Percentiles rank a stretch among this genome's conserved stretches.
phyloP scores from a whole-genome alignment of 2,797 vertebrate species.

The Hozukius guyotensis region DNA sequence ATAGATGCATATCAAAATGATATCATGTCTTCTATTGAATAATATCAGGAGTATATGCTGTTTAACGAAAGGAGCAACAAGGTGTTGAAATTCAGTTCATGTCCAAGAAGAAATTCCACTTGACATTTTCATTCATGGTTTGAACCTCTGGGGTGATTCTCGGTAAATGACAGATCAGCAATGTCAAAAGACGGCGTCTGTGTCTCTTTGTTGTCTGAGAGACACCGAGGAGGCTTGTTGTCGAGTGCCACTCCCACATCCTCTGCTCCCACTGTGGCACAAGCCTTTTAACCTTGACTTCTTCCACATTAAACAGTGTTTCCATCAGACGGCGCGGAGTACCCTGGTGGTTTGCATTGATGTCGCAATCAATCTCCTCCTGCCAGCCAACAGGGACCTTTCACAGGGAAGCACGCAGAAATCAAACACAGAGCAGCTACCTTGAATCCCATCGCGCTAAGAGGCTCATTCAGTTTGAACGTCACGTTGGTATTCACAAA shows the following conservation, averaged over 20 bases:
- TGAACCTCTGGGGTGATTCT: constrained; percentile 32
- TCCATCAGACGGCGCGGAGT: constrained; percentile 53
- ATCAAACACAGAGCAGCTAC: constrained; percentile 51
- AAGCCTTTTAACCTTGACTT: constrained; percentile 71
- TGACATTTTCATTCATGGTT: constrained; percentile 43
- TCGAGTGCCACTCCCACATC: constrained; percentile 50
- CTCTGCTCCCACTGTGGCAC: constrained; percentile 46
- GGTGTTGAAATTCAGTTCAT: constrained; percentile 22
- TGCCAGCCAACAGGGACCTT: constrained; percentile 37
- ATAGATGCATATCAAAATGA: background rate
- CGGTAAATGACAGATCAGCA: constrained; percentile 49
- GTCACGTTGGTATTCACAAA: background rate
- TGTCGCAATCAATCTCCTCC: constrained; percentile 66
- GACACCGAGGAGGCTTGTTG: constrained; percentile 35
- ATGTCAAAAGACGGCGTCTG: constrained; percentile 37
- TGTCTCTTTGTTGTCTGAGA: constrained; percentile 56
- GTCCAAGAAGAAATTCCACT: constrained; percentile 7
- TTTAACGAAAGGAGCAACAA: background rate
- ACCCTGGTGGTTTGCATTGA: constrained; percentile 58
- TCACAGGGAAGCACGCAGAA: background rate
- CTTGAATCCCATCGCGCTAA: constrained; percentile 7
- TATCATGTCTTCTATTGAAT: background rate
- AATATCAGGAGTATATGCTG: background rate
- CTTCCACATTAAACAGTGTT: constrained; percentile 50
- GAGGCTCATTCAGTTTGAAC: constrained; percentile 31